Base-by-base conservation (phyloP, 2,797 vertebrate species). In the Pelodytes ibericus region DNA sequence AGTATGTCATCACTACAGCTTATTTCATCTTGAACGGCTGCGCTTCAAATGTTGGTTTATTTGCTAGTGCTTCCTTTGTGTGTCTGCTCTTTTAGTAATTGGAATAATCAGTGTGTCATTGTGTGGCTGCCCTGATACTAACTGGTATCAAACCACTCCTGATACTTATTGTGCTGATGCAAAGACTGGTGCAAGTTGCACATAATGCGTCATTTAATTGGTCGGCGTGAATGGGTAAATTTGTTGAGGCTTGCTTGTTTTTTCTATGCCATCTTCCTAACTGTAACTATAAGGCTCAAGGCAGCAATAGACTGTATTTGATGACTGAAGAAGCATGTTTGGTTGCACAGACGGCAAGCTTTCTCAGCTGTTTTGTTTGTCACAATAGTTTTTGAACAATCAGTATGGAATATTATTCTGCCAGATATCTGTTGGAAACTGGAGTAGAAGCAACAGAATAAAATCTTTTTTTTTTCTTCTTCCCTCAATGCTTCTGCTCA, bases 101-200 rank as follows among this genome's bases (percentile, higher is more conserved):
- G 20, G 29, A 27, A 22, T 62, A 18, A 31, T 51, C 59, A 71
- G n/a, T 61, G 57, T 60, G 30, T 60, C 69, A 49, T 72, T 72
- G 70, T 72, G 70, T 72, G n/a, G n/a, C 59, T 25, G 70, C 59
- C 31, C 70, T 25, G 70, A n/a, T 26, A 29, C 51, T 30, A 47
- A 58, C 56, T 58, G 66, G 67, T 77, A 53, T 64, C 74, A 65
- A 10, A 33, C 60, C 67, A 58, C 49, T 64, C 74, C 67, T 65
- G 59, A 63, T 51, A 70, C 67, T 56, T 39, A 30, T 47, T 60
- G 30, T 60, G 36, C 47, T 44, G 71, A 15, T 29, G 39, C 39
- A 53, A 39, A 24, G 11, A 41, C 51, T 60, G 33, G 58, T 26
- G 33, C 31, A 16, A 39, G 44, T 41, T 62, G 26, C 31, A 36